These are phyloP conservation scores for Eulemur macaco DNA, from an alignment of 2,113 vertebrate species.

Conservation along the genomic window DNA sequence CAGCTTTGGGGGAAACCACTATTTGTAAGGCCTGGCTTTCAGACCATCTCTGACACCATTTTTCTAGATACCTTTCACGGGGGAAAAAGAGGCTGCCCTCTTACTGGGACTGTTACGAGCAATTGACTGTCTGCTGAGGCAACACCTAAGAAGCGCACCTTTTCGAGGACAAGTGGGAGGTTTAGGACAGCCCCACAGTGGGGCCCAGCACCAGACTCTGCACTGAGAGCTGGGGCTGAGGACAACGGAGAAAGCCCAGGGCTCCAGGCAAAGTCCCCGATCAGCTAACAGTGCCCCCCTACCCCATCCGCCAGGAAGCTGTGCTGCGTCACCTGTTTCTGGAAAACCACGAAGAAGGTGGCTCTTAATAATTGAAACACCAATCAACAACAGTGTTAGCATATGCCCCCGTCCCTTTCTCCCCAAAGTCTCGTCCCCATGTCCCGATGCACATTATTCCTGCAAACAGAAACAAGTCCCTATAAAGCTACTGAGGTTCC, in stretches of 20 bases:
- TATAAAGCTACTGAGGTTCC: background rate
- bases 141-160: background rate
- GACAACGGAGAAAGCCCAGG: background rate
- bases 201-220: background rate
- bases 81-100: rapidly evolving
- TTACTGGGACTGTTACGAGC: background rate
- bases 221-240: too few relatives aligned
- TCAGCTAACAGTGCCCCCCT: rapidly evolving
- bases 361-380: background rate
- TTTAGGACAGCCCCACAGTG: background rate
- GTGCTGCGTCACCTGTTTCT: background rate
- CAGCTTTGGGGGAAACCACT: background rate
- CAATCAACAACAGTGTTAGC: background rate
- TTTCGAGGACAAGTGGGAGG: rapidly evolving
- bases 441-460: background rate
- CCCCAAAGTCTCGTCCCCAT: background rate
- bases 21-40: background rate
- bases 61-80: background rate
- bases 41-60: background rate
- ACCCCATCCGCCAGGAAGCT: background rate
- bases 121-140: background rate
- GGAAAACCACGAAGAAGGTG: background rate
- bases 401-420: background rate
- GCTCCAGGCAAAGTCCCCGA: background rate
- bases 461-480: background rate